Evolutionary conservation across 1,140 invertebrate genomes (phyloP).

Genomic region (Saccostrea cuccullata): DNA sequence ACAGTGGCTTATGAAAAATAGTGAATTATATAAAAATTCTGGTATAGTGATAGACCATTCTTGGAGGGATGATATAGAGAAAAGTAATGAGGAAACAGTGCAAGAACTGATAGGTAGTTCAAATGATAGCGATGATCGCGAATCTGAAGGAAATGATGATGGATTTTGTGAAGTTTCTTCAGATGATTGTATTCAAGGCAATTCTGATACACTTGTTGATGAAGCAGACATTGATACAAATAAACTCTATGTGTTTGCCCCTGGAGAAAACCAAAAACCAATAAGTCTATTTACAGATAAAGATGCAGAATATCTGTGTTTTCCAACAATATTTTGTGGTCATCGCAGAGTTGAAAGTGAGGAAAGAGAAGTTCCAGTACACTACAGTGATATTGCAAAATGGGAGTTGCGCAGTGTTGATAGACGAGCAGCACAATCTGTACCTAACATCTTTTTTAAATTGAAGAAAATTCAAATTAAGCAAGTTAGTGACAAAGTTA

Average conservation of each 20-base stretch:
- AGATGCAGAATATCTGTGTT: slow-evolving; percentile 49
- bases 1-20: slow-evolving; percentile 25
- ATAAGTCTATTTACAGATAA: slow-evolving; percentile 52
- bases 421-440: slow-evolving; percentile 50
- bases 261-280: slow-evolving; percentile 53
- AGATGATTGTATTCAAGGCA: slow-evolving; percentile 39
- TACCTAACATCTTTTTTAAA: slow-evolving; percentile 56
- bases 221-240: slow-evolving; percentile 40
- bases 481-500: slow-evolving; percentile 48
- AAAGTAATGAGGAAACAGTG: neutral
- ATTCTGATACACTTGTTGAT: slow-evolving; percentile 49
- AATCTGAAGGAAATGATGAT: slow-evolving; percentile 18
- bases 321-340: slow-evolving; percentile 58
- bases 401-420: slow-evolving; percentile 54
- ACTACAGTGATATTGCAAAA: slow-evolving; percentile 56
- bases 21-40: slow-evolving; percentile 40
- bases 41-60: slow-evolving; percentile 36
- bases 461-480: slow-evolving; percentile 57
- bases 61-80: slow-evolving; percentile 11
- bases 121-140: neutral
- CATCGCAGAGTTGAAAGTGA: slow-evolving; percentile 42
- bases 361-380: slow-evolving; percentile 45
- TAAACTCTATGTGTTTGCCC: slow-evolving; percentile 49
- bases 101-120: slow-evolving; percentile 4
- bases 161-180: slow-evolving; percentile 36